Conservation (phyloP, 2,888 invertebrate genomes). For the Cantharis nigra region DNA sequence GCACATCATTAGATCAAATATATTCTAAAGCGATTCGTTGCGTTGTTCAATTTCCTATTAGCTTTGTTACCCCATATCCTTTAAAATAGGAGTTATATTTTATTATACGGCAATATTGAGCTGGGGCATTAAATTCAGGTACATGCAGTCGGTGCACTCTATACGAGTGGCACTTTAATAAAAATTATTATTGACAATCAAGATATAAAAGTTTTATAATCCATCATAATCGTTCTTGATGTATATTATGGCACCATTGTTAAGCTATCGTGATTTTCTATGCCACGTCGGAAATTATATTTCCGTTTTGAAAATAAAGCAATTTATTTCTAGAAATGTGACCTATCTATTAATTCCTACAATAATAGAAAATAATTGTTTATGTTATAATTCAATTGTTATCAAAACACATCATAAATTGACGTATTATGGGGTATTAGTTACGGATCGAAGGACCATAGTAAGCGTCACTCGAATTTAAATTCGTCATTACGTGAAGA, state of each 20-base stretch:
- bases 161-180: background rate
- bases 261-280: conserved; percentile 5
- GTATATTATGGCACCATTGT: background rate
- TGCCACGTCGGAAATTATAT: conserved; percentile 7
- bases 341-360: background rate
- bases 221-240: background rate
- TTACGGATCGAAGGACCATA: background rate
- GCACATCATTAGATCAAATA: conserved; percentile 21
- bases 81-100: conserved; percentile 18
- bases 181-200: background rate
- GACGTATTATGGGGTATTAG: background rate
- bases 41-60: conserved; percentile 23
- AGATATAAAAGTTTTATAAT: background rate
- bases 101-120: conserved; percentile 7
- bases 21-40: conserved; percentile 8
- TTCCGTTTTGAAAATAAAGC: conserved; percentile 9
- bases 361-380: background rate
- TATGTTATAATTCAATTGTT: background rate
- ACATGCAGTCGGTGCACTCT: conserved; percentile 9
- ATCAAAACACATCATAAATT: background rate
- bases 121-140: conserved; percentile 6
- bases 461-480: background rate
- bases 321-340: background rate
- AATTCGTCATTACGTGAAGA: background rate
- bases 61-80: conserved; percentile 1